A percentile compares a stretch with the other conserved stretches of the same genome.
Conservation (phyloP, 2,113 vertebrate genomes). For the Rhadina sibilatrix region DNA sequence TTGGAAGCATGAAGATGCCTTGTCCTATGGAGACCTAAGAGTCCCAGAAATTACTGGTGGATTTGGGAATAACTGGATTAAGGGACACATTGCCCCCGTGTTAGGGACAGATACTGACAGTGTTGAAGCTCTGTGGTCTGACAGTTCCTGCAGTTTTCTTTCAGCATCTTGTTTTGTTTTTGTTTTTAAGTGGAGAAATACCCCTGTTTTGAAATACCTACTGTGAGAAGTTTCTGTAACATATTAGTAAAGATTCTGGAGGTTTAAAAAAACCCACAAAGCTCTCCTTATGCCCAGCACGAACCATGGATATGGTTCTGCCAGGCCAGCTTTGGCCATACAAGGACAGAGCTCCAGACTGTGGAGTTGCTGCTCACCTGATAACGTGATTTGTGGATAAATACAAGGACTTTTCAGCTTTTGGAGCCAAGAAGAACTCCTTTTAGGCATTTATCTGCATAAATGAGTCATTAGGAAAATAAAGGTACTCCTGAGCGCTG, state of each 20-base stretch:
- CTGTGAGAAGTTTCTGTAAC: neutral
- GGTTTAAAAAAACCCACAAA: neutral
- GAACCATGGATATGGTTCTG: neutral
- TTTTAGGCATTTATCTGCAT: slow-evolving; percentile 46
- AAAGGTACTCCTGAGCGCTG: slow-evolving; percentile 5
- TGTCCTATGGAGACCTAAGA: neutral
- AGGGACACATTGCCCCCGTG: accelerated
- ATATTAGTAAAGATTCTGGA: neutral
- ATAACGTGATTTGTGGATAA: neutral
- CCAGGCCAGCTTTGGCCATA: neutral
- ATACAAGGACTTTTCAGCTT: neutral
- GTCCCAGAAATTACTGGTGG: neutral
- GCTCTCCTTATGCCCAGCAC: neutral
- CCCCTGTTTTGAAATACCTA: neutral
- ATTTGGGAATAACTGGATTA: neutral
- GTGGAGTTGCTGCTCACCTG: neutral
- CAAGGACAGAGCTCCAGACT: neutral
- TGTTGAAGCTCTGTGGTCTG: neutral
- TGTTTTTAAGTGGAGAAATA: neutral
- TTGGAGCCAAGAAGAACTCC: neutral
- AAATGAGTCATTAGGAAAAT: slow-evolving; percentile 52
- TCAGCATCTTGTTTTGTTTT: neutral
- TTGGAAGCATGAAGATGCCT: neutral
- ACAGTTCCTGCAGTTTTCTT: neutral
- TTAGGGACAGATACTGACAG: neutral